Evolutionary conservation across 2,888 invertebrate genomes (phyloP).

Genomic region (Alcis repandata): DNA sequence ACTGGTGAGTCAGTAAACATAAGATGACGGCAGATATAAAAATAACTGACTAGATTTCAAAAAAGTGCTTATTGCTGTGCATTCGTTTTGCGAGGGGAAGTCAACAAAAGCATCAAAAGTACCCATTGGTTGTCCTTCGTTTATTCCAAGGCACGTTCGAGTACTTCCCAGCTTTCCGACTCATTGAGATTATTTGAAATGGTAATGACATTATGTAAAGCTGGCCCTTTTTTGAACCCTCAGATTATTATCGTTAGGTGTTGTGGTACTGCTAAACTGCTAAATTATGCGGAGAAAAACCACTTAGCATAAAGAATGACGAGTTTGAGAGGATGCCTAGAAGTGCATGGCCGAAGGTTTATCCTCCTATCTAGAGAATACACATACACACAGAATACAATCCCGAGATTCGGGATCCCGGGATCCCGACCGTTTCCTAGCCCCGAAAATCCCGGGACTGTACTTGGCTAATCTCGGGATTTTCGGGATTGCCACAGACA

Average conservation of each 20-base stretch:
- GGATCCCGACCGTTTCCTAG: no score
- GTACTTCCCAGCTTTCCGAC: conserved; percentile 4
- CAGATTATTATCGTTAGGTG: not conserved
- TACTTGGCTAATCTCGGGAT: no score
- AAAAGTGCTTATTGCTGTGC: not conserved
- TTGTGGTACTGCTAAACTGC: not conserved
- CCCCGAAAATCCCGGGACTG: no score
- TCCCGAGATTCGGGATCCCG: no score
- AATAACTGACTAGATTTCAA: no score
- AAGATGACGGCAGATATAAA: no score
- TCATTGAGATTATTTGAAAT: conserved; percentile 4
- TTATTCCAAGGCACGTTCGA: conserved; percentile 19
- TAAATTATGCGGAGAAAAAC: not conserved
- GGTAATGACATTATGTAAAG: conserved; percentile 5
- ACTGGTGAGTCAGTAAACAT: not conserved
- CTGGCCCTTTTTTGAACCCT: conserved; percentile 5
- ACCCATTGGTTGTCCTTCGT: conserved; percentile 1
- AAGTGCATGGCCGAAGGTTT: no score
- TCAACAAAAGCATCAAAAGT: conserved; percentile 4
- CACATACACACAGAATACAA: no score
- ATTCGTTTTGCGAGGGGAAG: not conserved
- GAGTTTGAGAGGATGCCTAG: no score
- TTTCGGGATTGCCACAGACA: no score
- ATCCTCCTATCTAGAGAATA: no score
- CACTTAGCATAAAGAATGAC: no score